Base-by-base conservation (phyloP, 2,113 vertebrate species). In the Tragelaphus scriptus region DNA sequence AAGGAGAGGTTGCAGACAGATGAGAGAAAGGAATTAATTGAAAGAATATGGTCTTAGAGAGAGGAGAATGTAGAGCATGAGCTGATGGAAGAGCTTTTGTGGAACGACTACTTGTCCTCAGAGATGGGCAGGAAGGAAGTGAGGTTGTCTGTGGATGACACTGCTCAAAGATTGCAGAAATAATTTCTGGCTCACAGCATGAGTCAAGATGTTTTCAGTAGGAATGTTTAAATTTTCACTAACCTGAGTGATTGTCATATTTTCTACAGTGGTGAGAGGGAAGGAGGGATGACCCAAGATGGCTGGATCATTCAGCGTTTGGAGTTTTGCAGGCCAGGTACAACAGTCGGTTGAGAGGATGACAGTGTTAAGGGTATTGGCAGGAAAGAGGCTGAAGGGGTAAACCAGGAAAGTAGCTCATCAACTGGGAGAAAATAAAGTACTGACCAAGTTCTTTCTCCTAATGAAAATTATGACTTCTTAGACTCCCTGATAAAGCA, bases 381-480 rank as follows among this genome's bases (percentile, higher is more conserved):
- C 30, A 88, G 6, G 14, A 88, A 92, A 89, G 49, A 82, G 47
- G 44, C 30, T 63, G 23, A 92, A 19, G 30, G 3, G 3, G 58
- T 88, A 85, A 90, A 63, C 49, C 15, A 93, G 23, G 55, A 56
- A 96, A 88, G 25, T 32, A 79, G 71, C n/a, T 97, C 51, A 88
- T 82, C 40, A 77, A 71, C 28, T 51, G 12, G 30, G 53, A 82
- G 25, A 47, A 85, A 86, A 94, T 11, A 85, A 86, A 94, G 28
- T 82, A 91, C 61, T 79, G 21, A 85, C 28, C 47, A 86, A 30
- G 80, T 96, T 88, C 63, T 94, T 96, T 84, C 59, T 55, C 32
- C 28, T 63, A 80, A 89, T 86, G 88, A 95, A 97, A 98, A 96
- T 88, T 71, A 97, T 93, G 88, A 97, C 68, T 95, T 93, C 92